These are phyloP conservation scores for Trididemnum nubilum DNA, from an alignment of 23 tunicate species.

Conservation along the genomic window DNA sequence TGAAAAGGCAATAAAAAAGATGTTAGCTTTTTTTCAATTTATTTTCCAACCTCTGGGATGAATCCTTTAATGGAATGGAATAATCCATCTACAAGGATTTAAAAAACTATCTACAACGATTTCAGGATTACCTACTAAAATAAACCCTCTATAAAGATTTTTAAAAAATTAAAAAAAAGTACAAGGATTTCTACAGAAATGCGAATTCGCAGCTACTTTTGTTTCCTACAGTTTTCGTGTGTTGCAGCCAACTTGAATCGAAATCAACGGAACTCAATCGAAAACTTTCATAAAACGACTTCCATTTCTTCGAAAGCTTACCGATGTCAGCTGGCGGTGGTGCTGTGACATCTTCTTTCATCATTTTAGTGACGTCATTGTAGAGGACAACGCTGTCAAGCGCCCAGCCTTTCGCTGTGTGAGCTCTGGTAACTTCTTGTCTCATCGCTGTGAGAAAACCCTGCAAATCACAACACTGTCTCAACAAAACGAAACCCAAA, in stretches of 20 bases:
- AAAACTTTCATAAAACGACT: too few species aligned
- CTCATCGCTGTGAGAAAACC: constrained; percentile 99
- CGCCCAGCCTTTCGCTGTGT: constrained; percentile 99
- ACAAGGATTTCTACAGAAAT: too few species aligned
- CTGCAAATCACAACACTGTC: constrained; percentile 20
- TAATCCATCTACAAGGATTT: background rate
- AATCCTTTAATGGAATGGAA: background rate
- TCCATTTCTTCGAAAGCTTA: background rate
- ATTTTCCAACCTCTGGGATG: background rate
- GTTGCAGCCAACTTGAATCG: too few species aligned
- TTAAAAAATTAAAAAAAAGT: too few species aligned
- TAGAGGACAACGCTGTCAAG: constrained; percentile 91
- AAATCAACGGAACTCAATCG: too few species aligned
- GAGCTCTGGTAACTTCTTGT: constrained; percentile 98
- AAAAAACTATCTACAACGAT: too few species aligned
- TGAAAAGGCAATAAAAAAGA: background rate
- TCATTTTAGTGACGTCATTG: constrained; percentile 97
- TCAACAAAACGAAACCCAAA: background rate
- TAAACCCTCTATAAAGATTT: too few species aligned
- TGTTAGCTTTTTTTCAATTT: too few species aligned
- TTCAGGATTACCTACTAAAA: too few species aligned
- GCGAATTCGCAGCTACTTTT: too few species aligned
- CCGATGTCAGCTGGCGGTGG: constrained; percentile 98
- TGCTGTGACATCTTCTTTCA: constrained; percentile 93
- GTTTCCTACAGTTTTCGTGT: too few species aligned